Conservation (phyloP, 2,888 invertebrate species). For the Brachypalpus laphriformis region DNA sequence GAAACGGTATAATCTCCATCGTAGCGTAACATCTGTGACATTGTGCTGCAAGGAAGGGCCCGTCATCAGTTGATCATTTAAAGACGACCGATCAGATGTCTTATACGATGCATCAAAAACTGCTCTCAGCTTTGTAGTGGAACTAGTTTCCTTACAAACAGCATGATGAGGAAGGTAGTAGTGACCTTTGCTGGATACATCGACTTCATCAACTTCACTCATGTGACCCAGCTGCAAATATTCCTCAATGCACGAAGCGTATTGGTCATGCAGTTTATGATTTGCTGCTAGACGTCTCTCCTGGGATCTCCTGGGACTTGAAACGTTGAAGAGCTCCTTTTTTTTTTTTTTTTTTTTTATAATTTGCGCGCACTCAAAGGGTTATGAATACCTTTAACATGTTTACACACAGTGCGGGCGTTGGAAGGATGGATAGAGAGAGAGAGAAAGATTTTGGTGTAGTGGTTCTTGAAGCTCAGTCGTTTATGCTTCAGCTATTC, state of each 20-base stretch:
- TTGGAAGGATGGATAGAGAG: too few species aligned
- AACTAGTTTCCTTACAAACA: not conserved
- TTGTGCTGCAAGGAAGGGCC: not conserved
- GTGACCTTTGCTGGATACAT: not conserved
- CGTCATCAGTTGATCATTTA: conserved; percentile 15
- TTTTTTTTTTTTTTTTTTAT: too few species aligned
- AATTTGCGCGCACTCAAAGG: too few species aligned
- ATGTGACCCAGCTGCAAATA: conserved; percentile 9
- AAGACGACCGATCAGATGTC: not conserved
- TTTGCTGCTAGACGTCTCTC: conserved; percentile 12
- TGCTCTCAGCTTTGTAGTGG: not conserved
- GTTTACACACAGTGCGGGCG: too few species aligned
- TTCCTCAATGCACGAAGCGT: conserved; percentile 15
- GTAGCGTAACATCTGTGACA: not conserved
- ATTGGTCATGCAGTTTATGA: conserved; percentile 8
- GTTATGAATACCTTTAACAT: too few species aligned
- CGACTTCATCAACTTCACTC: not conserved
- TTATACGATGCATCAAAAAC: conserved; percentile 6
- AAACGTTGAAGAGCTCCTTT: conserved; percentile 27
- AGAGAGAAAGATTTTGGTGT: too few species aligned
- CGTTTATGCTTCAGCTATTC: too few species aligned
- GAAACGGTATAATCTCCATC: conserved; percentile 21
- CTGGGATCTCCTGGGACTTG: conserved; percentile 5
- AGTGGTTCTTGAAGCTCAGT: too few species aligned
- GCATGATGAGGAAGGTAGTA: not conserved